These are phyloP conservation scores for Corydoras maculifer DNA, from an alignment of 2,113 vertebrate species.

Conservation along the genomic window DNA sequence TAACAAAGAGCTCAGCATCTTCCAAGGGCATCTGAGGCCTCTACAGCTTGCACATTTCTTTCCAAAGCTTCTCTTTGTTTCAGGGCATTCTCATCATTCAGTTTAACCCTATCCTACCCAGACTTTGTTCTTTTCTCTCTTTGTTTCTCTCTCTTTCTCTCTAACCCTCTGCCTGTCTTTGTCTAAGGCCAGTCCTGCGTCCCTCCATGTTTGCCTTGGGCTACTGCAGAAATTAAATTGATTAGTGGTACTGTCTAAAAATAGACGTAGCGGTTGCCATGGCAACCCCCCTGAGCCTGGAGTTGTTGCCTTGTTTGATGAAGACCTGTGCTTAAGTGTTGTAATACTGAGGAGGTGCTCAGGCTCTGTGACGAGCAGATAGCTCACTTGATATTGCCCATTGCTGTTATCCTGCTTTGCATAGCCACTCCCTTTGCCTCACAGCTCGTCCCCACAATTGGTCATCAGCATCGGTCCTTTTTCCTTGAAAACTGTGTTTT, in stretches of 20 bases:
- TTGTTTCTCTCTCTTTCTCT: background rate
- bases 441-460: background rate
- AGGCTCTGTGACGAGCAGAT: conserved; percentile 12
- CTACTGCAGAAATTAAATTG: conserved; percentile 54
- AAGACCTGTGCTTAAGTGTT: conserved; percentile 48
- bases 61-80: conserved; percentile 13
- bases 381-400: background rate
- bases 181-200: conserved; percentile 28
- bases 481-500: background rate
- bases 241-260: conserved; percentile 55
- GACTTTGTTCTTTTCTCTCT: background rate
- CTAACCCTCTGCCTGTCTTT: background rate
- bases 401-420: conserved; percentile 15
- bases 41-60: conserved; percentile 1
- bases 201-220: conserved; percentile 37
- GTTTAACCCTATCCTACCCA: conserved; percentile 21
- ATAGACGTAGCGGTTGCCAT: conserved; percentile 49
- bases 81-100: background rate
- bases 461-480: background rate
- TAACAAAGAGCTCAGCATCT: background rate
- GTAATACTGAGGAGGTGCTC: conserved; percentile 35
- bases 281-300: conserved; percentile 43
- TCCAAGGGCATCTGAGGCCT: background rate
- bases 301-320: conserved; percentile 51
- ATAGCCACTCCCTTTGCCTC: background rate